These are phyloP conservation scores for Drosophila rufa DNA, from an alignment of 1,140 invertebrate genomes.

Conservation along the genomic window DNA sequence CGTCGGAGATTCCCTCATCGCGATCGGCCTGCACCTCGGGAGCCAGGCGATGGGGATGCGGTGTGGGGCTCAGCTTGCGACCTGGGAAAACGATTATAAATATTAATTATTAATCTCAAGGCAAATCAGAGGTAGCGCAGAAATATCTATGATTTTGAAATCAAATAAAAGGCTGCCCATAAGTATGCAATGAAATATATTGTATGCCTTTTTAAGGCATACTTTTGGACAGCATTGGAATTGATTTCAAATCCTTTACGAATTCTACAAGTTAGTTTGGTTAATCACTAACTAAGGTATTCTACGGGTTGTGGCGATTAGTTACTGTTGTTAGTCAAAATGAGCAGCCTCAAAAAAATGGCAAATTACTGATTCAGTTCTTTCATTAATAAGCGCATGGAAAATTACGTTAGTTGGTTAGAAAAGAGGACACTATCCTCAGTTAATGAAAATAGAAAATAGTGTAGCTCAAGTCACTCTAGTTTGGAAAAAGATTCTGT, in stretches of 20 bases:
- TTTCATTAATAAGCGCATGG: constrained; percentile 63
- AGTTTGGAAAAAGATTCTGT: background rate
- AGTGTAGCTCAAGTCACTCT: constrained; percentile 7
- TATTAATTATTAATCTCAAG: background rate
- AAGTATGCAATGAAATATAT: background rate
- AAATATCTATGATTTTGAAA: background rate
- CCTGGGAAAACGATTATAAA: constrained; percentile 76
- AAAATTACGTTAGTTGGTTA: constrained; percentile 58
- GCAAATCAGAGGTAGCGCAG: background rate
- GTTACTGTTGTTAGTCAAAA: constrained; percentile 43
- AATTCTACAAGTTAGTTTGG: background rate
- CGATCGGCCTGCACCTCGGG: constrained; percentile 89
- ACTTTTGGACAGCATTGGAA: background rate
- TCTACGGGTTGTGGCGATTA: constrained; percentile 20
- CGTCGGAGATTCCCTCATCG: constrained; percentile 90
- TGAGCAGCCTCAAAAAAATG: constrained; percentile 84
- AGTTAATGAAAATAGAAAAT: constrained; percentile 1
- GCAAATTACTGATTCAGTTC: constrained; percentile 51
- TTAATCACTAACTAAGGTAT: constrained; percentile 1
- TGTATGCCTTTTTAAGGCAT: background rate
- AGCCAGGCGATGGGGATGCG: constrained; percentile 87
- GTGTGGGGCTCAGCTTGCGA: constrained; percentile 88
- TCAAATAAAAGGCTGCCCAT: background rate
- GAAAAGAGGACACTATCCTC: background rate
- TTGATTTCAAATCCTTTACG: background rate